Conservation (phyloP, 2,797 vertebrate genomes). For the Gambusia yucatana region DNA sequence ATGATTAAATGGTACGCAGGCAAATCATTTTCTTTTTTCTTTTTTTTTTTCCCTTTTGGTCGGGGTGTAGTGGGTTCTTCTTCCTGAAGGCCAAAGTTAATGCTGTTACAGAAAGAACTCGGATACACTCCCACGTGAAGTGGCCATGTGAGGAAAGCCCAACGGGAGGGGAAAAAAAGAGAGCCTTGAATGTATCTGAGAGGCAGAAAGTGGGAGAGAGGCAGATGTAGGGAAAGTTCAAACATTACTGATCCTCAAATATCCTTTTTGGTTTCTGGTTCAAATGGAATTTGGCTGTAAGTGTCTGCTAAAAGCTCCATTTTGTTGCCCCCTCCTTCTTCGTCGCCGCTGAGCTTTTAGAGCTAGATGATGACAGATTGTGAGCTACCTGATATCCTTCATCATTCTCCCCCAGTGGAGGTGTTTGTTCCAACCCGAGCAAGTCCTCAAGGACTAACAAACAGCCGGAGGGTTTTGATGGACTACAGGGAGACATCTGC, state of each 20-base stretch:
- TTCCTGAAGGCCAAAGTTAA: slow-evolving; percentile 81
- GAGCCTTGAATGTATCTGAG: slow-evolving; percentile 77
- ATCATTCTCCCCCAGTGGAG: slow-evolving; percentile 79
- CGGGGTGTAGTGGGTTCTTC: slow-evolving; percentile 55
- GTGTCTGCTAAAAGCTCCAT: slow-evolving; percentile 77
- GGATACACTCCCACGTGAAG: slow-evolving; percentile 76
- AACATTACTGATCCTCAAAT: slow-evolving; percentile 77
- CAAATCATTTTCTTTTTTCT: slow-evolving; percentile 63
- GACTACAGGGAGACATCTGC: slow-evolving; percentile 80
- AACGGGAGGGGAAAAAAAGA: slow-evolving; percentile 57
- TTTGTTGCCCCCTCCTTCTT: slow-evolving; percentile 66
- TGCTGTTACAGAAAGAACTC: slow-evolving; percentile 76
- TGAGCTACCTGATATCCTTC: slow-evolving; percentile 83
- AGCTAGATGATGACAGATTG: slow-evolving; percentile 83
- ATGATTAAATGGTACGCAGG: slow-evolving; percentile 76
- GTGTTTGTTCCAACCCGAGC: slow-evolving; percentile 77
- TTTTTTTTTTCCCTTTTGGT: slow-evolving; percentile 17
- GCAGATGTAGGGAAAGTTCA: slow-evolving; percentile 67
- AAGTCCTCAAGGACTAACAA: slow-evolving; percentile 78
- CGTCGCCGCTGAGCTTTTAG: slow-evolving; percentile 73
- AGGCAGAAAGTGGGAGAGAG: slow-evolving; percentile 55
- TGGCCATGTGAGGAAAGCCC: slow-evolving; percentile 76
- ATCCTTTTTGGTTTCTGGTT: slow-evolving; percentile 78
- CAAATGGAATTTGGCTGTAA: slow-evolving; percentile 73
- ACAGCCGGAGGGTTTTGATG: slow-evolving; percentile 75